These are phyloP conservation scores for Eulacestoma nigropectus DNA, from an alignment of 2,113 vertebrate genomes.

Conservation along the genomic window DNA sequence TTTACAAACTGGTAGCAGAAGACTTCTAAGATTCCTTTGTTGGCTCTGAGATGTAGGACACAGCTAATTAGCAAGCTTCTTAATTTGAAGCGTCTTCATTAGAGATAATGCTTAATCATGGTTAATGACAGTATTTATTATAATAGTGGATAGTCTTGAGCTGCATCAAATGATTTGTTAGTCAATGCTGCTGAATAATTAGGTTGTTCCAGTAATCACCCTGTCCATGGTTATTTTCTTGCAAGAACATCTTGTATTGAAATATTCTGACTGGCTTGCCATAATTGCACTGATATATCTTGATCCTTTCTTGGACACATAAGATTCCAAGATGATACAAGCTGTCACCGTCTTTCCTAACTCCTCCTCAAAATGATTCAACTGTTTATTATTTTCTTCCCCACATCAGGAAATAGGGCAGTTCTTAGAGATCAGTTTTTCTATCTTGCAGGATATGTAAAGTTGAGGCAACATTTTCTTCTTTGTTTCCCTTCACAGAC, in stretches of 20 bases:
- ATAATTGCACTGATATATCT: background rate
- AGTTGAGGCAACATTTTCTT: background rate
- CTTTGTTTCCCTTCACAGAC: background rate
- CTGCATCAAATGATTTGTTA: constrained; percentile 32
- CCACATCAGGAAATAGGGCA: background rate
- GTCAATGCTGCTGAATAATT: constrained; percentile 1
- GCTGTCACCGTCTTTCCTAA: background rate
- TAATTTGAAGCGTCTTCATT: constrained; percentile 35
- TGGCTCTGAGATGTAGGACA: background rate
- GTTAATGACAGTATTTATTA: constrained; percentile 46
- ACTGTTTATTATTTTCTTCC: background rate
- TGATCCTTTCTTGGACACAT: background rate
- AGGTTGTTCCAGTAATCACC: background rate
- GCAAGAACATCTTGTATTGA: background rate
- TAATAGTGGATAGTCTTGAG: constrained; percentile 11
- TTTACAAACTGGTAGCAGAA: background rate
- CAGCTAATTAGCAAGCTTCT: constrained; percentile 9
- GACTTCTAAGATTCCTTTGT: constrained; percentile 8
- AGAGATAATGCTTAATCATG: constrained; percentile 36
- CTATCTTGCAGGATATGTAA: background rate
- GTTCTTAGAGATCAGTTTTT: background rate
- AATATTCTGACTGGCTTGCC: background rate
- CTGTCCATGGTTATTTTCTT: background rate
- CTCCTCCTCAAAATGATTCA: background rate
- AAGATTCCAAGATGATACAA: background rate